These are phyloP conservation scores for Entomobrya multifasciata DNA, from an alignment of 2,888 invertebrate genomes.

Conservation along the genomic window DNA sequence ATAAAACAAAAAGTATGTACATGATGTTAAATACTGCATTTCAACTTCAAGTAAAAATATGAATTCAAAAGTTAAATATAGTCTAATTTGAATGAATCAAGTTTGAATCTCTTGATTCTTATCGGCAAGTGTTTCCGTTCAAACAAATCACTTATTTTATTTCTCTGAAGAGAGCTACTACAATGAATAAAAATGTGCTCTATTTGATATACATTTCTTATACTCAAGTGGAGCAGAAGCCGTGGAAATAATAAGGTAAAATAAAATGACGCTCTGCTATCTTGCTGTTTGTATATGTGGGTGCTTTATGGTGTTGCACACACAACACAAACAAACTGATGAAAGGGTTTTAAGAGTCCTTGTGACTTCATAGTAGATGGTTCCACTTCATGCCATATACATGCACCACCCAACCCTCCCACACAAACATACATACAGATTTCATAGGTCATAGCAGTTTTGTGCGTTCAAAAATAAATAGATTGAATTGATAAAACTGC, in stretches of 20 bases:
- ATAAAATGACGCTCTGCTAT: background rate
- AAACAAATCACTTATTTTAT: constrained; percentile 49
- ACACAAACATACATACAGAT: background rate
- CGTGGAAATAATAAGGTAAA: background rate
- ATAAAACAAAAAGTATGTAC: constrained; percentile 8
- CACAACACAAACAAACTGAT: constrained; percentile 43
- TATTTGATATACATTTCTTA: constrained; percentile 48
- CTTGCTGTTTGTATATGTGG: constrained; percentile 5
- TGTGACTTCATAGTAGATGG: constrained; percentile 40
- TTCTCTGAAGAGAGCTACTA: constrained; percentile 27
- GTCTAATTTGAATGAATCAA: constrained; percentile 6
- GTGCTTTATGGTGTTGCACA: constrained; percentile 32
- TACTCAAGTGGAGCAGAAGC: constrained; percentile 8
- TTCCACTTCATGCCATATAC: constrained; percentile 53
- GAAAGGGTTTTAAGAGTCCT: constrained; percentile 58
- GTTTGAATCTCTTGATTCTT: constrained; percentile 19
- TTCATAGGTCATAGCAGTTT: background rate
- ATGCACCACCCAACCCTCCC: constrained; percentile 24
- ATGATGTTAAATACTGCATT: too few species aligned
- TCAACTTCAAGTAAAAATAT: background rate
- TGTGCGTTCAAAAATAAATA: background rate
- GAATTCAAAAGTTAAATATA: too few species aligned
- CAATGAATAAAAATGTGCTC: constrained; percentile 36
- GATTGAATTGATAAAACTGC: too few species aligned
- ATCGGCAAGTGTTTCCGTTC: constrained; percentile 60